Evolutionary conservation across 2,888 invertebrate species (phyloP), one percentile per base, ranked within the genome.

Genomic region (Entomobrya multifasciata): DNA sequence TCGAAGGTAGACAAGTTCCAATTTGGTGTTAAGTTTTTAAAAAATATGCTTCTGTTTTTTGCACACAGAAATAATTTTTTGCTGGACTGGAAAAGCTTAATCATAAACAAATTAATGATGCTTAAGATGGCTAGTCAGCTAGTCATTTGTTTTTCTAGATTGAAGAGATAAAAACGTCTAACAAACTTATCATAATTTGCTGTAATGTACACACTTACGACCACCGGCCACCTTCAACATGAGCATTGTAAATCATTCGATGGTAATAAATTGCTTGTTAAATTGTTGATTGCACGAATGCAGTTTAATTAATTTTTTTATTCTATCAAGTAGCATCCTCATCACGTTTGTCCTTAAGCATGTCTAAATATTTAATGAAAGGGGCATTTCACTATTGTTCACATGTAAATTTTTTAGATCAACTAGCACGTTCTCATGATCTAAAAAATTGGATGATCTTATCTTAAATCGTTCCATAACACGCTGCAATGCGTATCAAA

Each of bases 1-100:
- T 13, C 27, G 78, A 78, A 78, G 78, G 78, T 27, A 62, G 78
- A 47, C 78, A 27, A 62, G 78, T 62, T 62, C 3, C 44, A 22
- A 25, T n/a, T 49, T 2, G 13, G 3, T 10, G 5, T 36, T 36
- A 36, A 36, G 36, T 36, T 36, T 36, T 36, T 6, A 8, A 36
- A 15, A 13, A 49, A 15, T 49, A 11, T 49, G 13, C 49, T 15
- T 49, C 13, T n/a, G 13, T 49, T 2, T 49, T 8, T 13, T 49
- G 5, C 13, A 49, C 13, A 15, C 8, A 36, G 36, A 36, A 36
- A 36, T 8, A 36, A 36, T 6, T 36, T n/a, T n/a, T 4, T 36
- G 36, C 36, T 36, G 36, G 36, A 36, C 36, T 36, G 36, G 8
- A 8, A 36, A 36, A 36, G 36, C 36, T 36, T 4, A 36, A 36